Base-by-base conservation (phyloP, 2,888 invertebrate species). In the Lochmaea crataegi region DNA sequence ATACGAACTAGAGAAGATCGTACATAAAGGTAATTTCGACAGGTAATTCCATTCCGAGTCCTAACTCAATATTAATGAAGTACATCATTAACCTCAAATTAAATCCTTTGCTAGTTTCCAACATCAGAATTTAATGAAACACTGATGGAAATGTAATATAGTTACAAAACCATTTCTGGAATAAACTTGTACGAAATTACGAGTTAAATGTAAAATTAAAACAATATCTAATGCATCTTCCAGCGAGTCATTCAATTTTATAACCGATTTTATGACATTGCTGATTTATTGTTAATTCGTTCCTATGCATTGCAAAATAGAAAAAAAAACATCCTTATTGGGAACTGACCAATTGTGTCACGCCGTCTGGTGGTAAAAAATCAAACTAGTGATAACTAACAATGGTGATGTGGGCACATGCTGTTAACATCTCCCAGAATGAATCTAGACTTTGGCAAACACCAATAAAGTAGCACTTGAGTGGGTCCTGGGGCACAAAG, bases 21-120 rank as follows among this genome's bases (percentile, higher is more conserved):
- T 38, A 58, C 58, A n/a, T 32, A 32, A 58, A 58, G 38, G 60
- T 38, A 38, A 38, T 41, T 60, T 60, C 32, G 32, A 48, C 18
- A 38, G 51, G 26, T 61, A 63, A 61, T 68, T 32, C 41, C 32
- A 26, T 61, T 61, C n/a, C 18, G 10, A 42, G 18, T 53, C 11
- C 26, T 64, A 64, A 70, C 57, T 70, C 64, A 45, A 64, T 70
- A 65, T 65, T 70, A 70, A 70, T 70, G 42, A 45, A 70, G 57
- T 70, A 57, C 70, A 64, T 70, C 56, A 64, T 64, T 70, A 70
- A 70, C 70, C 70, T 57, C 41, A 57, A 70, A 70, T 70, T 70
- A 70, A 70, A 70, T 57, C 70, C 69, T 63, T 69, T 69, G 53
- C 63, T 4, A 42, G 53, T 69, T 69, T 45, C 51, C 61, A 68